Percentiles rank a stretch among this genome's conserved stretches.
phyloP scores from a whole-genome alignment of 2,888 invertebrate species.

The Acanthosepion lycidas region DNA sequence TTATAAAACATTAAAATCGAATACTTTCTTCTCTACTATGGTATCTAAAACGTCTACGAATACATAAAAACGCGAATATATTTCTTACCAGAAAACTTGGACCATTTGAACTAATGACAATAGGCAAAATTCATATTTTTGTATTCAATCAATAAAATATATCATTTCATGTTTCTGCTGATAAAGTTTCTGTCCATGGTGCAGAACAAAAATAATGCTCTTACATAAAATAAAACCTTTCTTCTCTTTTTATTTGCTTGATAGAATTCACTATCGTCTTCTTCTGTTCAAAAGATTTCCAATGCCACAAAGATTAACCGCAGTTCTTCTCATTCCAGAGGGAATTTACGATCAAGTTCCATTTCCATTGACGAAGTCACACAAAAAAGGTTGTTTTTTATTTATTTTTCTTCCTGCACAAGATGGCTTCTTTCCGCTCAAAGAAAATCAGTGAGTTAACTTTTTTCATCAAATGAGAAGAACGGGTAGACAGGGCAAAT shows the following conservation, averaged over 20 bases:
- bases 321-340: background rate
- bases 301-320: constrained; percentile 33
- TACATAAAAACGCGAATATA: background rate
- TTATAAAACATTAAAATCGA: too few species aligned
- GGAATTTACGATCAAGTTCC: background rate
- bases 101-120: background rate
- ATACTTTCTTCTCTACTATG: too few species aligned
- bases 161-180: background rate
- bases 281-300: background rate
- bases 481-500: background rate
- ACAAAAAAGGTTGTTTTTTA: background rate
- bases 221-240: background rate
- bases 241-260: background rate
- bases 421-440: background rate
- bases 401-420: background rate
- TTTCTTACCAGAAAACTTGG: background rate
- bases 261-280: background rate
- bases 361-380: background rate
- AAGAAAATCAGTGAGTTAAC: background rate
- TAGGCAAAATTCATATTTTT: background rate
- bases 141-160: background rate
- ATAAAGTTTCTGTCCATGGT: background rate
- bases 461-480: background rate
- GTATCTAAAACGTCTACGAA: background rate
- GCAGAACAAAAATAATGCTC: background rate